Evolutionary conservation across 2,113 vertebrate species (phyloP), one percentile per base, ranked within the genome.

Genomic region (Morphnarchus princeps): DNA sequence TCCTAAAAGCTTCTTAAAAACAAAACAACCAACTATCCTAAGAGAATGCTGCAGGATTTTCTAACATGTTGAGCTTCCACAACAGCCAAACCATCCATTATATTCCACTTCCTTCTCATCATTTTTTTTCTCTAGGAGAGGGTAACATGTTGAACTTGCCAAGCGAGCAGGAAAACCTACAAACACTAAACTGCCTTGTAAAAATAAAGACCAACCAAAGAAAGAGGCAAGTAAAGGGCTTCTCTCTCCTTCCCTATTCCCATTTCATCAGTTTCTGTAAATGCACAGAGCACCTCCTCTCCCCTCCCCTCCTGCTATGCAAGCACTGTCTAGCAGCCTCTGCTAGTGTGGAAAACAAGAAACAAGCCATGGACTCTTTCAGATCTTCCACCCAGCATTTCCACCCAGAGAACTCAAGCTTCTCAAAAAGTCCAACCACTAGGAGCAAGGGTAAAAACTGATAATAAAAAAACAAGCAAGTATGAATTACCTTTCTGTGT

Each of bases 1-100:
- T 72, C 73, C 62, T 87, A 59, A 95, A 87, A 87, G 78, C 61
- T 54, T 91, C 74, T 94, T 66, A 43, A 86, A 96, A 95, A 82
- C 20, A 0, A 10, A 84, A 31, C 38, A 59, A 74, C 10, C 24
- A 74, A 54, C 57, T 38, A 66, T 7, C 11, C 20, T 45, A 79
- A 38, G 45, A 90, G 45, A 95, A 89, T 1, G 1, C 32, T 77
- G 84, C 42, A 93, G 47, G 40, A 93, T 66, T 94, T 94, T 70
- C 47, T 73, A 73, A 85, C 17, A 73, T 9, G 34, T 25, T 79
- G 58, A 85, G 74, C 54, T 90, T 85, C 89, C 28, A 0, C 5
- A 77, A 65, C 45, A 67, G 93, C 49, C 81, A 95, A 91, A 79
- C n/a, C 71, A 67, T 28, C 77, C 91, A 77, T 88, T 89, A 96